Evolutionary conservation across 2,888 invertebrate species (phyloP), one percentile per base, ranked within the genome.

Genomic region (Machimus atricapillus): DNA sequence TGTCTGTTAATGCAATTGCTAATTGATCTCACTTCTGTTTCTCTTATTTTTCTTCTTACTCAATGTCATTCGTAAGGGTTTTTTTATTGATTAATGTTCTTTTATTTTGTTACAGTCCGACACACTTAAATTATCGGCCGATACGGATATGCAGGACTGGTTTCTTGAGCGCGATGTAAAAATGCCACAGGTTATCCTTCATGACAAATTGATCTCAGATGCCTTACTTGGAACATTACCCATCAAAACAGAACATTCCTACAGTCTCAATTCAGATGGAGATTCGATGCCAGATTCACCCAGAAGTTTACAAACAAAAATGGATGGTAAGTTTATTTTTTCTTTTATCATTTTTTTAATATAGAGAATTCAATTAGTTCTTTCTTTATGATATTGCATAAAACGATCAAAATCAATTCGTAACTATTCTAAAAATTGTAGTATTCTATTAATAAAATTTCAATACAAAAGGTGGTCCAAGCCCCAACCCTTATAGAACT

Each of bases 171-270:
- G 95, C 89, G 95, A 95, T 91, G 93, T 94, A 88, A 95, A 95
- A 91, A 94, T 94, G 82, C 91, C 93, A 88, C 93, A 94, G 82
- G 96, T 98, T 88, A 96, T 98, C 86, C 94, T 98, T 40, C 96
- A 98, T 92, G 98, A 98, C 93, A 95, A 97, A 91, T 94, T 98
- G 90, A 92, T 92, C 89, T 92, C 92, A 86, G 92, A 92, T 90
- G 97, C 98, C 4, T 96, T 96, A 31, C 94, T 97, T 85, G 96
- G 96, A 89, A 95, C 96, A 85, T 89, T 91, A 83, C 97, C 97
- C 89, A 98, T 98, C 92, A 97, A 98, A 93, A 96, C 96, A 88
- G 98, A 98, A 93, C 98, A 98, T 94, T 97, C 97, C 89, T 98
- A 98, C 94, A 98, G 97, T 92, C 93, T 96, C 86, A 94, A 95